Conservation (phyloP, 2,113 vertebrate species). For the Centropristis striata region DNA sequence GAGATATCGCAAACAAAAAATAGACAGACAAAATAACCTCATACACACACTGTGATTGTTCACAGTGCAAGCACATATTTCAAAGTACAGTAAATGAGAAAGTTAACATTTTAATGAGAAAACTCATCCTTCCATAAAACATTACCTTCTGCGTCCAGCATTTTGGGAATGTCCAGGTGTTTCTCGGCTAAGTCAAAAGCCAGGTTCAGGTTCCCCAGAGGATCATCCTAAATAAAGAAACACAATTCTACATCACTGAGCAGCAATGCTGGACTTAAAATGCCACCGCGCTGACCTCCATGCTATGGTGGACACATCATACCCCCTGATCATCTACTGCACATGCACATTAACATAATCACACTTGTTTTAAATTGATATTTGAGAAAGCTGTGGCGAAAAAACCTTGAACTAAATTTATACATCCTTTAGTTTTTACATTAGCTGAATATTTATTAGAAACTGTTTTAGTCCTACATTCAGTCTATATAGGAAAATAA, state of each 20-base stretch:
- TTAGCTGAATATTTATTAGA: neutral
- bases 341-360: conserved; percentile 8
- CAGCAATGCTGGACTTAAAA: conserved; percentile 68
- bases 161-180: conserved; percentile 99
- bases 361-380: neutral
- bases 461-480: neutral
- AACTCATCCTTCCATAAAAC: conserved; percentile 16
- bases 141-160: conserved; percentile 98
- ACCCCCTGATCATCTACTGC: conserved; percentile 17
- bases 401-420: neutral
- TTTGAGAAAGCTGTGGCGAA: neutral
- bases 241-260: conserved; percentile 68
- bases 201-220: conserved; percentile 96
- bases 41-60: neutral
- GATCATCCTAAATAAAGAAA: conserved; percentile 92
- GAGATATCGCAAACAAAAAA: neutral
- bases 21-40: neutral
- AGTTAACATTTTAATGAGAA: too few relatives aligned
- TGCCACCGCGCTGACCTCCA: conserved; percentile 56
- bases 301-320: conserved; percentile 50
- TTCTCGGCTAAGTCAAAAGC: conserved; percentile 99
- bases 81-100: neutral
- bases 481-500: neutral
- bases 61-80: neutral
- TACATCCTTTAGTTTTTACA: neutral